Conservation (phyloP, 2,113 vertebrate genomes). For the Eulacestoma nigropectus region DNA sequence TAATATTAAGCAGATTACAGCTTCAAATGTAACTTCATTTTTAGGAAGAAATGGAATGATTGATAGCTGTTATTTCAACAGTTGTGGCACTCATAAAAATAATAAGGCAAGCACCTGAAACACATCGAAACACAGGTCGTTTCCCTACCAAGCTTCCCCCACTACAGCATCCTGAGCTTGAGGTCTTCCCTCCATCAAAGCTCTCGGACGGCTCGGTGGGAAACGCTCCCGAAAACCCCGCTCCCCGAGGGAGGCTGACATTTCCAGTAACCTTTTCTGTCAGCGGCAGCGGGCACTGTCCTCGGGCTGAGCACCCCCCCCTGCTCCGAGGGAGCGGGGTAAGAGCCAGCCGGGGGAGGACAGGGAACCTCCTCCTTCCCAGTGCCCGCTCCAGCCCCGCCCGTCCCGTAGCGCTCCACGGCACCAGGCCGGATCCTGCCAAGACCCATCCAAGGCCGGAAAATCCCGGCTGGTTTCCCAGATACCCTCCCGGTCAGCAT, state of each 20-base stretch:
- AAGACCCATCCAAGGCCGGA: background rate
- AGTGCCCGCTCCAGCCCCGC: background rate
- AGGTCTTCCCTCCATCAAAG: background rate
- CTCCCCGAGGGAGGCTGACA: background rate
- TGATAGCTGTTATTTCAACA: background rate
- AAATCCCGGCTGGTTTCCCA: background rate
- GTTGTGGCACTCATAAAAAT: background rate
- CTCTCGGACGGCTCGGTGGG: background rate
- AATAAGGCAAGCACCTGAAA: background rate
- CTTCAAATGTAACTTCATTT: background rate
- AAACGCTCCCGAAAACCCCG: background rate
- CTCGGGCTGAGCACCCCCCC: background rate
- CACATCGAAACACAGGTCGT: background rate
- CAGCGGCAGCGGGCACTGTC: background rate
- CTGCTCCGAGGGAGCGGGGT: background rate
- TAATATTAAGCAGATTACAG: background rate
- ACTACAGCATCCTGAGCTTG: background rate
- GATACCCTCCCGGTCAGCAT: background rate
- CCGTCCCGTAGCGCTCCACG: background rate
- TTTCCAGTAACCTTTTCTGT: background rate
- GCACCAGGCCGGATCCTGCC: background rate
- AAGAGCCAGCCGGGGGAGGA: background rate
- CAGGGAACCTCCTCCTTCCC: background rate
- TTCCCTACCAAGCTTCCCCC: background rate
- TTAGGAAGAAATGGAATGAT: accelerated